Evolutionary conservation across 2,888 invertebrate species (phyloP).

Genomic region (Nephrotoma appendiculata): DNA sequence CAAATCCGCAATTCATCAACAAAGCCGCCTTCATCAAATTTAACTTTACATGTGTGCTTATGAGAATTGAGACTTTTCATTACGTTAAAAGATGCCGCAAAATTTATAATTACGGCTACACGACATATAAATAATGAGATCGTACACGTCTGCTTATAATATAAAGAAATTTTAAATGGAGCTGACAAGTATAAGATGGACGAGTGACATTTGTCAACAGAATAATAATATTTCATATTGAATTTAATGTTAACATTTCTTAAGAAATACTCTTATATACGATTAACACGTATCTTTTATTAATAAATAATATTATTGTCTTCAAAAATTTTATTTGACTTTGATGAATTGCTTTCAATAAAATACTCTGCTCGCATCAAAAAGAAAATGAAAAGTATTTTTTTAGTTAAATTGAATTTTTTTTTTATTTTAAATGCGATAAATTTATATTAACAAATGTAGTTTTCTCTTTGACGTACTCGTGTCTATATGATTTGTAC

Average conservation of each 20-base stretch:
- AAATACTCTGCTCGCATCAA: neutral
- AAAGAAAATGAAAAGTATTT: neutral
- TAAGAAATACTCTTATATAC: neutral
- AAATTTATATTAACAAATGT: neutral
- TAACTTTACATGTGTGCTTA: neutral
- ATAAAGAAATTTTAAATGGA: neutral
- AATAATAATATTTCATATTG: neutral
- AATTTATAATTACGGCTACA: neutral
- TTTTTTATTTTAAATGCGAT: neutral
- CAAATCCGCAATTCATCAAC: neutral
- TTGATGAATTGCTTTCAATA: neutral
- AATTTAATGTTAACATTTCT: neutral
- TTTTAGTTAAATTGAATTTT: neutral
- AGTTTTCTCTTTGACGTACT: neutral
- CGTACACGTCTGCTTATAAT: neutral
- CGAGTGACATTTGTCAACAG: constrained; percentile 2
- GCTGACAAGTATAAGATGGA: neutral
- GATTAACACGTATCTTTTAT: neutral
- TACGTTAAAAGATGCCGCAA: neutral
- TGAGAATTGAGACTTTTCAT: neutral
- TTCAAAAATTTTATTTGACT: neutral
- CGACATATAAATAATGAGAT: neutral
- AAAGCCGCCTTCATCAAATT: neutral
- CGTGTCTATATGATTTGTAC: neutral
- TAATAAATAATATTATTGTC: neutral